Evolutionary conservation across 1,140 invertebrate genomes (phyloP), one percentile per base, ranked within the genome.

Genomic region (Drosophila pachea): DNA sequence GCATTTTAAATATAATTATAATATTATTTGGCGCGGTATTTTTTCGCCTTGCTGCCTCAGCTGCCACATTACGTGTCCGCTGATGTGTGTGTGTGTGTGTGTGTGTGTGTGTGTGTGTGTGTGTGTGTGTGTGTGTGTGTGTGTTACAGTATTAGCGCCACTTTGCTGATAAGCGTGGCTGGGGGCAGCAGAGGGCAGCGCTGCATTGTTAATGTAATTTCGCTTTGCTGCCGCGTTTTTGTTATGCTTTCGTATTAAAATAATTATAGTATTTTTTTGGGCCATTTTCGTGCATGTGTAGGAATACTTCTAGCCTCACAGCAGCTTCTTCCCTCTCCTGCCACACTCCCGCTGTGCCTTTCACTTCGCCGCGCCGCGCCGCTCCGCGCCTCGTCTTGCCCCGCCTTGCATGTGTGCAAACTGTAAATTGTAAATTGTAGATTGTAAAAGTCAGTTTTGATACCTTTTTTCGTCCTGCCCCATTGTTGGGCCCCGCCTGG

Each of bases 1-100:
- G 60, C 81, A 86, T 84, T 84, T 84, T 86, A 79, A 86, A 86
- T 84, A 84, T 84, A 84, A 84, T 84, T 84, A 84, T 84, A 84
- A 86, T 84, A 84, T 86, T 79, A 84, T 84, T 84, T 84, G 81
- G 79, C 55, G 63, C 73, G 69, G 79, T 58, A 83, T 84, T 84
- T 83, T 71, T 84, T 84, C 68, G 71, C 62, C 35, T 68, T 65
- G 42, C 22, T 61, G 61, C 40, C 14, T 11, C 29, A 12, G 43
- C 50, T 60, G 49, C 59, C 45, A 71, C 56, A 71, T 55, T 63
- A 55, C 55, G 38, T 52, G 16, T n/a, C 8, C 47, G 62, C 38
- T 50, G 52, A 53, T 49, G 55, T 74, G 22, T 71, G 43, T 74
- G 52, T 52, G 14, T 71, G n/a, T 49, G 12, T 61, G 36, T 60